Evolutionary conservation across 2,888 invertebrate genomes (phyloP).

Genomic region (Clunio marinus): DNA sequence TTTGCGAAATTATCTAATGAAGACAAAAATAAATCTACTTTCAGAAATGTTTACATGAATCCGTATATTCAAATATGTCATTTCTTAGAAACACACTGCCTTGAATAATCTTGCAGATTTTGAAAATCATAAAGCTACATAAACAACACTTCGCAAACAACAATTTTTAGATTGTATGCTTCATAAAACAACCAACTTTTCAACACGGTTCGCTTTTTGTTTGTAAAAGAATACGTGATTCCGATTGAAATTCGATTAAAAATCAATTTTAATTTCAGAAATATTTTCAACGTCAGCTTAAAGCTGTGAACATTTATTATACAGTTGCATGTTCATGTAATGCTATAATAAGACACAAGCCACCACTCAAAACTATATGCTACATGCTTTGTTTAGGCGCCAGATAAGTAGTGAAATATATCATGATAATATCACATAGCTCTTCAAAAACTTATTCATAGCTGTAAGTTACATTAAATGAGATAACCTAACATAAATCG

Average conservation of each 20-base stretch:
- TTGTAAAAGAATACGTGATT: conserved; percentile 11
- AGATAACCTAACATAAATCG: no score
- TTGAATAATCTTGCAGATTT: no score
- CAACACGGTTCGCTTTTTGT: not conserved
- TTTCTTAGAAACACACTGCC: not conserved
- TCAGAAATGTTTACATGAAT: not conserved
- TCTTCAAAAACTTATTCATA: not conserved
- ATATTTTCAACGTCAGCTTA: not conserved
- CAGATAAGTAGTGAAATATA: not conserved
- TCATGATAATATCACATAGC: not conserved
- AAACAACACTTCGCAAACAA: no score
- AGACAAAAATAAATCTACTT: no score
- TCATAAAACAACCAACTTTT: no score
- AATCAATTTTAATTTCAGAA: conserved; percentile 1
- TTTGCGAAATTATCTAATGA: not conserved
- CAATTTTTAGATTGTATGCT: no score
- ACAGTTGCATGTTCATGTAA: not conserved
- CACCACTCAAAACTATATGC: not conserved
- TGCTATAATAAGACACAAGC: not conserved
- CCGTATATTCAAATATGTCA: not conserved
- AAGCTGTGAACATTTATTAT: not conserved
- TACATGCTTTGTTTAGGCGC: not conserved
- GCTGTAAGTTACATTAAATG: not conserved
- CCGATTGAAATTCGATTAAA: conserved; percentile 19
- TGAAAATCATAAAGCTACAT: no score